A percentile compares a stretch with the other conserved stretches of the same genome.
These are phyloP conservation scores for Siniperca undulata DNA, from an alignment of 2,797 vertebrate species.

Conservation along the genomic window DNA sequence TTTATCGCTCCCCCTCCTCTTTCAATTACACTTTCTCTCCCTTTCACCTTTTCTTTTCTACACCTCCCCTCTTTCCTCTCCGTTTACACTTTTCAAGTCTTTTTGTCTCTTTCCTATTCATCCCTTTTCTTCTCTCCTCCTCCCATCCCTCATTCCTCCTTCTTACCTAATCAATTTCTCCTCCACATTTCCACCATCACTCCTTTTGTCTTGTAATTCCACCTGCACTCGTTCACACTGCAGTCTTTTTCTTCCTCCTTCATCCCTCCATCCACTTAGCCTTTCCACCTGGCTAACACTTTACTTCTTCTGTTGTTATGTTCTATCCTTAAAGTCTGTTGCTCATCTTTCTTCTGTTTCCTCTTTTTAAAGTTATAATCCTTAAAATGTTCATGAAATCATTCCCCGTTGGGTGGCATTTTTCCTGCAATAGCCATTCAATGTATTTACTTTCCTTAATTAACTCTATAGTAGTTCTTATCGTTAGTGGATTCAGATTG, in stretches of 20 bases:
- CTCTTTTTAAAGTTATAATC: background rate
- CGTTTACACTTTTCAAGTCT: conserved; percentile 26
- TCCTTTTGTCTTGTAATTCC: conserved; percentile 45
- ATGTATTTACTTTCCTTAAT: background rate
- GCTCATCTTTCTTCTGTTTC: background rate
- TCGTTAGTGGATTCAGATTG: background rate
- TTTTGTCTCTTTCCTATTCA: conserved; percentile 14
- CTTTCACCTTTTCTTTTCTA: background rate
- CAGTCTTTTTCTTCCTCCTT: background rate
- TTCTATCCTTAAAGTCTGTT: background rate
- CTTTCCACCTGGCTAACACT: background rate
- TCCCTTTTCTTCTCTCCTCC: conserved; percentile 6
- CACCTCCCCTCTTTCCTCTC: background rate
- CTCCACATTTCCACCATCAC: conserved; percentile 41
- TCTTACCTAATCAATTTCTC: conserved; percentile 6
- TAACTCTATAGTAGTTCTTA: background rate
- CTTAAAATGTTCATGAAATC: too few species aligned
- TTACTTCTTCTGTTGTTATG: background rate
- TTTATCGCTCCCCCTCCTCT: conserved; percentile 2
- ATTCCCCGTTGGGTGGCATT: too few species aligned
- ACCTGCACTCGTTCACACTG: conserved; percentile 34
- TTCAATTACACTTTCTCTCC: conserved; percentile 21
- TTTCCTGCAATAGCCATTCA: background rate
- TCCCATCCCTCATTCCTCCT: conserved; percentile 3
- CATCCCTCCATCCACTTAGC: conserved; percentile 19